Evolutionary conservation across 1,140 invertebrate genomes (phyloP), one percentile per base, ranked within the genome.

Genomic region (Macrosteles quadrilineatus): DNA sequence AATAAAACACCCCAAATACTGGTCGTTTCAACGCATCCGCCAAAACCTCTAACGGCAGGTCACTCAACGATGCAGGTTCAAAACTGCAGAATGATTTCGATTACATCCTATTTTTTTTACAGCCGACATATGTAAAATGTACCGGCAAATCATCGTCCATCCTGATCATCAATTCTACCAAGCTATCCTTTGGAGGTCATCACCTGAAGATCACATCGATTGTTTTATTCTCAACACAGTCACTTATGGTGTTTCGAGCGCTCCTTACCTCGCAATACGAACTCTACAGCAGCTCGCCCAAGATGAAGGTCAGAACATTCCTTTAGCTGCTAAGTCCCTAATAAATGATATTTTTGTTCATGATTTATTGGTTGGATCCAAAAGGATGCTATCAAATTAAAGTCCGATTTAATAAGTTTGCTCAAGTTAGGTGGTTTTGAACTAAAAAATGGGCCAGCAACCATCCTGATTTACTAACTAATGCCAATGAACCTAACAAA

Each of bases 1-100:
- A 0, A 77, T 71, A n/a, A 70, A 62, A 77, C 75, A 1, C 78
- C 79, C 0, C 77, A 77, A 62, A 27, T 79, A 0, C 53, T 79
- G 21, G 77, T 81, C 6, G 80, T 82, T 81, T 81, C 70, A 75
- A 80, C 65, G 78, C 72, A 11, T 75, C 73, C 9, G 71, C 73
- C 45, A 75, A 75, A 40, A 74, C 74, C 4, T 65, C 63, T 6
- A 69, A 36, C 6, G 75, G 74, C 0, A 36, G 67, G 21, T 78
- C 76, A 1, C 50, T 82, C 2, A 82, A 81, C 73, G 77, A 80
- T 30, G 59, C 73, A 14, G 78, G 80, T n/a, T 77, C 78, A 2
- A 75, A 72, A 40, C 69, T 83, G 0, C 79, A 80, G 66, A 76
- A 80, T 21, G 78, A 79, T 80, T 78, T 59, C 71, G 81, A 31